A percentile compares a stretch with the other conserved stretches of the same genome.
phyloP scores from a whole-genome alignment of 2,888 invertebrate genomes.

The Conomelus anceps region DNA sequence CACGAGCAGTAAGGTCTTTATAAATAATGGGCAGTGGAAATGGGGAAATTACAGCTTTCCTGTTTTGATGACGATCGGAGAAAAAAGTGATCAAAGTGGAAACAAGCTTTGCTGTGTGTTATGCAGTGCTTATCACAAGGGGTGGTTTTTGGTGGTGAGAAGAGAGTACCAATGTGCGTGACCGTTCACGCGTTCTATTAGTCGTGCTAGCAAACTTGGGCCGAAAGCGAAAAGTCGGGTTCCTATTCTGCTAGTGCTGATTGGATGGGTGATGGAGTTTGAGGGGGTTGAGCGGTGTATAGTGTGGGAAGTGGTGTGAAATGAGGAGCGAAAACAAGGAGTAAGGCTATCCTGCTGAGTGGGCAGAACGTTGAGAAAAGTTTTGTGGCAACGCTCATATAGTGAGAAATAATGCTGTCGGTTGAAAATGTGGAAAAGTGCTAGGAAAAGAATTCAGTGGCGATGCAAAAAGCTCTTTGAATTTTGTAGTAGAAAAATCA shows the following conservation, averaged over 20 bases:
- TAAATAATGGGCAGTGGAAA: too few relatives aligned
- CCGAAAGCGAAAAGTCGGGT: neutral
- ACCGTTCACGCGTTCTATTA: neutral
- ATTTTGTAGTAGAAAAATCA: neutral
- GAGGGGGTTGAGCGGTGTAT: neutral
- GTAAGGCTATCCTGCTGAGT: neutral
- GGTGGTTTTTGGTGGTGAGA: neutral
- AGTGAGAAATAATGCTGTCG: neutral
- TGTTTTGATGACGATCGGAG: neutral
- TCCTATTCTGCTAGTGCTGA: neutral
- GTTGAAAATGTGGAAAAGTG: neutral
- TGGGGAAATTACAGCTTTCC: too few relatives aligned
- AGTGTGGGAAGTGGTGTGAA: neutral
- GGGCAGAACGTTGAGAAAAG: neutral
- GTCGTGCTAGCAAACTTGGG: neutral
- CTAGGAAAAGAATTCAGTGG: neutral
- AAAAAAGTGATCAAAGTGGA: neutral
- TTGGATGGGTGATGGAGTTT: neutral
- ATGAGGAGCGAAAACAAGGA: neutral
- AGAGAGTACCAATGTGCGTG: neutral
- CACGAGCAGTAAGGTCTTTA: too few relatives aligned
- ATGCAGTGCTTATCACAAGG: neutral
- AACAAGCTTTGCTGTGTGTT: neutral
- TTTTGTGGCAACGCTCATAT: neutral
- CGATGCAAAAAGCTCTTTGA: neutral